Conservation (phyloP, 2,888 invertebrate species). For the Leptopterna dolabrata region DNA sequence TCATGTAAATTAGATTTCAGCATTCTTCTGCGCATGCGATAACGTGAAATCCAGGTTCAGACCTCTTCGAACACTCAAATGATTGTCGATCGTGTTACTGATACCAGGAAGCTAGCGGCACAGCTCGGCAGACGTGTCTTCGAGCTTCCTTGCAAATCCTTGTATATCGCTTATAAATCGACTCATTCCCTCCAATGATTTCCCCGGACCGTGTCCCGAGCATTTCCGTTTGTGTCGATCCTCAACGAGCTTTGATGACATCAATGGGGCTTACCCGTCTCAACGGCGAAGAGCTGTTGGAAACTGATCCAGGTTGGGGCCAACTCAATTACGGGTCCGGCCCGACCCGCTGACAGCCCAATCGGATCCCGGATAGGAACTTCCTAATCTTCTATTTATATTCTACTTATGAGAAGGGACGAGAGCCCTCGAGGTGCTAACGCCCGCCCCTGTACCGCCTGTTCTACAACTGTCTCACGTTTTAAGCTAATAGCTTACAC, state of each 20-base stretch:
- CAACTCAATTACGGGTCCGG: conserved; percentile 25
- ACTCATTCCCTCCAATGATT: too few species aligned
- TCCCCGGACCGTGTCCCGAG: background rate
- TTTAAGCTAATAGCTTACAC: conserved; percentile 44
- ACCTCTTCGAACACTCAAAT: too few species aligned
- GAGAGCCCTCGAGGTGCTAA: conserved; percentile 22
- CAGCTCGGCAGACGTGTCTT: too few species aligned
- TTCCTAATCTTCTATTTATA: conserved; percentile 44
- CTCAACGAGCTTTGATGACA: background rate
- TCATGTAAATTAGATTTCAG: too few species aligned
- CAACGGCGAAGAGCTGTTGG: background rate
- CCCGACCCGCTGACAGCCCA: conserved; percentile 25
- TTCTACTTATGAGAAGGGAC: conserved; percentile 32
- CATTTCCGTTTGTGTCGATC: background rate
- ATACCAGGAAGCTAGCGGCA: too few species aligned
- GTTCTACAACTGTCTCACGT: conserved; percentile 36
- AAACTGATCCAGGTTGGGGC: conserved; percentile 15
- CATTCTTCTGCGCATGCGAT: too few species aligned
- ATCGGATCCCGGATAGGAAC: conserved; percentile 23
- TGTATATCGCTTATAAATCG: too few species aligned
- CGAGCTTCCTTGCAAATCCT: too few species aligned
- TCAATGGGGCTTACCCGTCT: background rate
- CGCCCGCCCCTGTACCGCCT: background rate
- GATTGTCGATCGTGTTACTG: too few species aligned
- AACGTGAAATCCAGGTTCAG: too few species aligned